phyloP scores from a whole-genome alignment of 2,888 invertebrate genomes.

The Podabrus alpinus region DNA sequence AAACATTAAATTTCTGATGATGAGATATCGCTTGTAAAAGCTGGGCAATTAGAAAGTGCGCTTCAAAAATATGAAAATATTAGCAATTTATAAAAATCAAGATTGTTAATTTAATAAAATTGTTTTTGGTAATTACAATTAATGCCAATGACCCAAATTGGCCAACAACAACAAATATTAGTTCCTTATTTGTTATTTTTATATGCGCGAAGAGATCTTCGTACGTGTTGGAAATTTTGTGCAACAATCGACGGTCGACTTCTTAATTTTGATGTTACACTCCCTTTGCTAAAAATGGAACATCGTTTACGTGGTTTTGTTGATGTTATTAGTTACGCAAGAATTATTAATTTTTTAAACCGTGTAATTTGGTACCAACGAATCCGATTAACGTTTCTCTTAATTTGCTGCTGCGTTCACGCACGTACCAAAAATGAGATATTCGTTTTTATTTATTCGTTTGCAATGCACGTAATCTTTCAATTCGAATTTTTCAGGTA shows the following conservation, averaged over 20 bases:
- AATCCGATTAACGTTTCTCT: background rate
- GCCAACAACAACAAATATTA: background rate
- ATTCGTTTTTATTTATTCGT: background rate
- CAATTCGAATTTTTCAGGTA: background rate
- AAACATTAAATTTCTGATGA: background rate
- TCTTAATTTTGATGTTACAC: background rate
- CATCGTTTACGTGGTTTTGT: background rate
- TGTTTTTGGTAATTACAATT: background rate
- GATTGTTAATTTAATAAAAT: background rate
- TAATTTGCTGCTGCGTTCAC: background rate
- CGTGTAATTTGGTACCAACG: background rate
- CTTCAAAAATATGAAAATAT: background rate
- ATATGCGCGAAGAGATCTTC: background rate
- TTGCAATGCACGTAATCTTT: background rate
- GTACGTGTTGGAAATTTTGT: slow-evolving; percentile 12
- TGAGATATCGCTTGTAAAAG: background rate
- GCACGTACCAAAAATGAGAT: background rate
- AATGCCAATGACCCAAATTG: slow-evolving; percentile 6
- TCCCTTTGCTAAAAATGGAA: background rate
- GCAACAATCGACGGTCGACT: background rate
- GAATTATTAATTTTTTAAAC: background rate
- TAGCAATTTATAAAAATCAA: background rate
- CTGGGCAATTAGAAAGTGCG: background rate
- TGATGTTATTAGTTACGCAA: slow-evolving; percentile 10
- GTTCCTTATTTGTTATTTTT: background rate